These are phyloP conservation scores for Papilio machaon DNA, from an alignment of 1,140 invertebrate genomes.

Conservation along the genomic window DNA sequence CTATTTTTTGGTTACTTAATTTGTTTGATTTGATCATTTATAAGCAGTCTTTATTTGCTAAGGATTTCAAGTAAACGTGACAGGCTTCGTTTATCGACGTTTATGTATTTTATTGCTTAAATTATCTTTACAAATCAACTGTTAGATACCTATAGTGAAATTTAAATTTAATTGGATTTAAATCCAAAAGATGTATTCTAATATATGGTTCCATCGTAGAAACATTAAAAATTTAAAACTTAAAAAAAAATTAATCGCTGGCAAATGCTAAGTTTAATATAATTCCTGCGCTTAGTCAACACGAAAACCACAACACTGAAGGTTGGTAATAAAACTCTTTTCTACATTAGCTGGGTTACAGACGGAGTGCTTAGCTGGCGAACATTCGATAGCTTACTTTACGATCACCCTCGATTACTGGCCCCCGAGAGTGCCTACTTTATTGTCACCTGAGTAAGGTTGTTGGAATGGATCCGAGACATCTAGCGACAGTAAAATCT, in stretches of 20 bases:
- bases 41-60: neutral
- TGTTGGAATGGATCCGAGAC: conserved; percentile 50
- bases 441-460: conserved; percentile 76
- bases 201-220: neutral
- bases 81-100: conserved; percentile 1
- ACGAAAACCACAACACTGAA: neutral
- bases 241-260: neutral
- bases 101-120: conserved; percentile 7
- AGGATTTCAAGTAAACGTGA: neutral
- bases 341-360: conserved; percentile 43
- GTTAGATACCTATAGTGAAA: neutral
- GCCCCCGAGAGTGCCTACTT: conserved; percentile 56
- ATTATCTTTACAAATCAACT: neutral
- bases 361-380: conserved; percentile 60
- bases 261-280: neutral
- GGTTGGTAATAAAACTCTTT: conserved; percentile 28
- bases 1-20: conserved; percentile 6
- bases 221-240: neutral
- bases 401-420: conserved; percentile 64
- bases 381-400: conserved; percentile 62
- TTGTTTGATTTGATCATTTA: conserved; percentile 21
- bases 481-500: conserved; percentile 24
- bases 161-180: neutral
- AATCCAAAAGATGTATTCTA: neutral
- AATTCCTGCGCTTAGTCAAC: neutral